Evolutionary conservation across 2,888 invertebrate genomes (phyloP), one percentile per base, ranked within the genome.

Genomic region (Caenorhabditis plicata): DNA sequence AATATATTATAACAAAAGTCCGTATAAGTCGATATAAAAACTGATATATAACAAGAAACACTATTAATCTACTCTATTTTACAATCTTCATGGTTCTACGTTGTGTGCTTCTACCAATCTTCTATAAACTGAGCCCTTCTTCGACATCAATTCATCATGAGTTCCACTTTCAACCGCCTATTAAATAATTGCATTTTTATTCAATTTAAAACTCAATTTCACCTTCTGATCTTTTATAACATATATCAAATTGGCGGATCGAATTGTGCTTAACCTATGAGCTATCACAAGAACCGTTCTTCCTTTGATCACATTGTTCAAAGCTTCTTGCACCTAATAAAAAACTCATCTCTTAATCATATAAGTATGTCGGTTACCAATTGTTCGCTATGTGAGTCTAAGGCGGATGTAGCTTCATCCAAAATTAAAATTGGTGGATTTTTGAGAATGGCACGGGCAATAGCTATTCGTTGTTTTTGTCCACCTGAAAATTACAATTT

Each of bases 401-500:
- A 87, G 83, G 95, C 95, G 44, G 92, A 92, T 1, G 95, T 95
- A 13, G 95, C 94, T 84, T 95, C 95, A 82, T 95, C 95, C 53
- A 95, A 82, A 51, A 92, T 86, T 2, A 85, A 73, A 60, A 85
- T 82, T n/a, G 88, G 87, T 0, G 95, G 94, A 81, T 91, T 88
- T 82, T 94, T 95, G 0, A 96, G 83, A 35, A 95, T 85, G 0
- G 95, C 95, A 50, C 95, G 84, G 0, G 95, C 95, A 62, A 96
- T 94, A 1, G 94, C 94, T 61, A 95, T 89, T 67, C 95, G 85
- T 81, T 95, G 76, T 43, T 74, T 73, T 38, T 77, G 94, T 0
- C 95, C 95, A 0, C 95, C 94, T 52, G 29, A 1, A 50, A 42
- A 35, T 19, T 26, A 22, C 23, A n/a, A n/a, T n/a, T n/a, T n/a